These are phyloP conservation scores for Gymnocypris eckloni DNA, from an alignment of 2,797 vertebrate genomes.

Conservation along the genomic window DNA sequence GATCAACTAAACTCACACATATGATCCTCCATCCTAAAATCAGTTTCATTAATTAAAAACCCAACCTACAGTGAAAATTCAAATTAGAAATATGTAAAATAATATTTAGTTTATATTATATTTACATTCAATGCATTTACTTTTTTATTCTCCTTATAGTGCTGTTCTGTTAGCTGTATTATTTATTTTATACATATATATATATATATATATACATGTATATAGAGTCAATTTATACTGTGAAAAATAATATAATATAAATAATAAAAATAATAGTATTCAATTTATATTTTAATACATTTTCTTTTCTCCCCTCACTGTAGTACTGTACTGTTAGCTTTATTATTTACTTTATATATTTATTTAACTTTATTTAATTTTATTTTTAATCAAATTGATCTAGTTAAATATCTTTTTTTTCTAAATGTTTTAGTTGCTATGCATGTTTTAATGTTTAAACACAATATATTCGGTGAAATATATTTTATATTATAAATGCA, in stretches of 20 bases:
- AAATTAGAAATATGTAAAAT: not conserved
- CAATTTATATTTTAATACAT: no score
- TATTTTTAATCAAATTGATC: not conserved
- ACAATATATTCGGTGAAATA: not conserved
- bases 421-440: not conserved
- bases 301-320: not conserved
- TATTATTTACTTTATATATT: not conserved
- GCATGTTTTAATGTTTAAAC: not conserved
- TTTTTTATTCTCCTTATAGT: not conserved
- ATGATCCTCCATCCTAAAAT: not conserved
- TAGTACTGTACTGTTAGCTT: not conserved
- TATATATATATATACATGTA: no score
- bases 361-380: not conserved
- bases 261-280: no score
- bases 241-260: no score
- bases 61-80: not conserved
- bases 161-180: not conserved
- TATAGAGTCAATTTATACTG: no score
- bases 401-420: no score
- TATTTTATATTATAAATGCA: not conserved
- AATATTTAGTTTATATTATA: no score
- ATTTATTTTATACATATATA: not conserved
- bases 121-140: no score
- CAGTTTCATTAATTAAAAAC: rapidly evolving
- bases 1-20: not conserved